These are phyloP conservation scores for Falco punctatus DNA, from an alignment of 2,113 vertebrate species.

Conservation along the genomic window DNA sequence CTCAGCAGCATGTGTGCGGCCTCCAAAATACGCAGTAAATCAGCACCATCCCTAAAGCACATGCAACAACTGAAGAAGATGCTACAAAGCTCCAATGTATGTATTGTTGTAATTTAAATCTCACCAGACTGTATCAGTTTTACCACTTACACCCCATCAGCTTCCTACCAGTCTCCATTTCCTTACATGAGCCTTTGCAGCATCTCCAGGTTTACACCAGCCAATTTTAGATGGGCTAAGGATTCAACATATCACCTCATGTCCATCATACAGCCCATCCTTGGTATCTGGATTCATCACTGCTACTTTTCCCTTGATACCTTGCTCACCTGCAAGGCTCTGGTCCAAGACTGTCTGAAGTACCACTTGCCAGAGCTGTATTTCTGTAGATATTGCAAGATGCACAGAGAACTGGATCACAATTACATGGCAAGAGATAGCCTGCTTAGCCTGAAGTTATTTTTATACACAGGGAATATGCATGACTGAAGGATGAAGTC, in stretches of 20 bases:
- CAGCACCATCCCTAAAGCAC: neutral
- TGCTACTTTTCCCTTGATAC: neutral
- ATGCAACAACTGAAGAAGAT: neutral
- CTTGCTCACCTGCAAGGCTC: neutral
- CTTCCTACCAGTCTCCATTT: neutral
- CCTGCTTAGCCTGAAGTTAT: neutral
- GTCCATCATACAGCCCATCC: neutral
- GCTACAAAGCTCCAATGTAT: neutral
- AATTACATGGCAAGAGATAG: neutral
- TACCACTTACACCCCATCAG: neutral
- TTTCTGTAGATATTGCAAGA: neutral
- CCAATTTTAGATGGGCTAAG: neutral
- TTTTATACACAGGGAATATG: neutral
- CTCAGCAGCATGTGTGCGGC: neutral
- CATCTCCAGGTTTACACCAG: neutral
- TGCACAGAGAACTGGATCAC: neutral
- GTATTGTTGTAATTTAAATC: neutral
- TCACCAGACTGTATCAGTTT: neutral
- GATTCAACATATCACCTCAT: rapidly evolving
- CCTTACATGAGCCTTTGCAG: neutral
- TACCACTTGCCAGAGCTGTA: rapidly evolving
- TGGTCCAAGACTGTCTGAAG: neutral
- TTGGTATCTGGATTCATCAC: neutral
- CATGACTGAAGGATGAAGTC: neutral
- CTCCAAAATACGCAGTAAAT: neutral